Evolutionary conservation across 2,113 vertebrate species (phyloP).

Genomic region (Actenoides hombroni): DNA sequence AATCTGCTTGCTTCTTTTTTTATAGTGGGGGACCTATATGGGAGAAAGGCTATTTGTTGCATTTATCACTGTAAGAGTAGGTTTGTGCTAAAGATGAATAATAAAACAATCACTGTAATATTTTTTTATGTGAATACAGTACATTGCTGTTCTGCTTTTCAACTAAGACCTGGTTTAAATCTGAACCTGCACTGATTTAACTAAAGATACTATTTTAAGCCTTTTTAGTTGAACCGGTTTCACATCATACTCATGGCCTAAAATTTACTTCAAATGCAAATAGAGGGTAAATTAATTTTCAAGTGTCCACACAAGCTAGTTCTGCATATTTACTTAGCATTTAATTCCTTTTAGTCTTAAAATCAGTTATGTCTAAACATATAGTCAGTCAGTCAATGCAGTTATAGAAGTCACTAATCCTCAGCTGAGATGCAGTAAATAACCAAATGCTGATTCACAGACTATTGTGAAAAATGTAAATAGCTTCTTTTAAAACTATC

Average conservation of each 20-base stretch:
- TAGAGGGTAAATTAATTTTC: not conserved
- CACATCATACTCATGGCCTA: not conserved
- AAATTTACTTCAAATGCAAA: not conserved
- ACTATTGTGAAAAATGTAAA: not conserved
- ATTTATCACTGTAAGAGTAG: slow-evolving; percentile 2
- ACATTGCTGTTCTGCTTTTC: not conserved
- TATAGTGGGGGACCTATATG: not conserved
- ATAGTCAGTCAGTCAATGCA: not conserved
- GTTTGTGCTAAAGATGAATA: slow-evolving; percentile 31
- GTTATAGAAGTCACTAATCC: not conserved
- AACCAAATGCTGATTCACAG: not conserved
- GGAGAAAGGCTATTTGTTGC: slow-evolving; percentile 28
- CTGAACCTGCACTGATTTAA: not conserved
- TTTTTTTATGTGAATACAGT: not conserved
- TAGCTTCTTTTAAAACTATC: not conserved
- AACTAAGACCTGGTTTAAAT: not conserved
- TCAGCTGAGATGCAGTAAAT: not conserved
- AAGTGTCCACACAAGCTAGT: not conserved
- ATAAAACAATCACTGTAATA: slow-evolving; percentile 29
- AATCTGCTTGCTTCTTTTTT: slow-evolving; percentile 46
- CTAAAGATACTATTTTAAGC: not conserved
- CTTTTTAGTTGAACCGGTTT: not conserved
- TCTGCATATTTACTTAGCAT: not conserved
- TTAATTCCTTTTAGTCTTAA: not conserved
- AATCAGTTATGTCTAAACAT: not conserved